Evolutionary conservation across 1,140 invertebrate species (phyloP).

Genomic region (Drosophila equinoxialis): DNA sequence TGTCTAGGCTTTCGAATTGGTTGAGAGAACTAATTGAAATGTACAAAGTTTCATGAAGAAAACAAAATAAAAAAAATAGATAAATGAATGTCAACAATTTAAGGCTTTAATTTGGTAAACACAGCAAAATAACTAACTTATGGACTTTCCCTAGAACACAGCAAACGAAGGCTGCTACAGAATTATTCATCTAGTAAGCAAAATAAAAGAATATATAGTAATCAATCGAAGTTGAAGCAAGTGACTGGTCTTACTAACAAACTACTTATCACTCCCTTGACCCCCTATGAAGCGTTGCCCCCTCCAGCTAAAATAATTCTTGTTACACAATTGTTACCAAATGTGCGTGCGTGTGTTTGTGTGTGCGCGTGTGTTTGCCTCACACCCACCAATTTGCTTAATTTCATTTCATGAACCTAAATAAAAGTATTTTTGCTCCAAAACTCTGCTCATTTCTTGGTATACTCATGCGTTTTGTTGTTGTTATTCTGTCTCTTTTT

Average conservation of each 20-base stretch:
- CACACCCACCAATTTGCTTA: constrained; percentile 14
- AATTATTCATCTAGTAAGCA: background rate
- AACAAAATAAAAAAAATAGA: too few relatives aligned
- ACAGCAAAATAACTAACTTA: constrained; percentile 6
- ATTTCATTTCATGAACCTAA: constrained; percentile 32
- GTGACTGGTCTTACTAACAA: background rate
- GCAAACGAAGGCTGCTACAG: background rate
- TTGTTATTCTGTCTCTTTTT: constrained; percentile 42
- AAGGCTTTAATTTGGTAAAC: constrained; percentile 10
- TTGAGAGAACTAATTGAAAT: constrained; percentile 43
- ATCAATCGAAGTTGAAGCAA: too few relatives aligned
- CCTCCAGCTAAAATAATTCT: background rate
- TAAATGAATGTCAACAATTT: background rate
- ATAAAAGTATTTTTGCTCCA: constrained; percentile 37
- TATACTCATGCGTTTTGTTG: constrained; percentile 13
- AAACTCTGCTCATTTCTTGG: constrained; percentile 29
- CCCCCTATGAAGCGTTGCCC: too few relatives aligned
- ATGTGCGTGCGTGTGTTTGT: background rate
- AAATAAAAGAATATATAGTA: too few relatives aligned
- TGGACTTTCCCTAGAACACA: background rate
- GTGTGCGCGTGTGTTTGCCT: background rate
- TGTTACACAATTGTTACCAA: background rate
- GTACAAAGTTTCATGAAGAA: constrained; percentile 8
- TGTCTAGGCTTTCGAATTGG: constrained; percentile 31
- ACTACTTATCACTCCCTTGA: background rate